Conservation (phyloP, 1,140 invertebrate species). For the Drosophila novamexicana region DNA sequence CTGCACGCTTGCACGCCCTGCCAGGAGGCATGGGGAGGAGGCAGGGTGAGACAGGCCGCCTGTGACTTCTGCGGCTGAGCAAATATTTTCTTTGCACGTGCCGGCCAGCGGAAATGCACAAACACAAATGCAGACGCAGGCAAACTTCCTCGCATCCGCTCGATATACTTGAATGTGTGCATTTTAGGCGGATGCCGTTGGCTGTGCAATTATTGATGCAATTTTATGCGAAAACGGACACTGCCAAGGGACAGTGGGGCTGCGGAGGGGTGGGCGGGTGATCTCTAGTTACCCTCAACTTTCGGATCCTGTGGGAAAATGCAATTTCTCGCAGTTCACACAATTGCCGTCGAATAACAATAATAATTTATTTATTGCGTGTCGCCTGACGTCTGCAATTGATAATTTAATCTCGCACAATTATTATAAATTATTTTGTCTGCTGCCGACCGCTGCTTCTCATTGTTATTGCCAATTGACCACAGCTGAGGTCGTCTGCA, state of each 20-base stretch:
- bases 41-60: background rate
- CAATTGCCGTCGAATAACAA: slow-evolving; percentile 17
- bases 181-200: slow-evolving; percentile 56
- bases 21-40: background rate
- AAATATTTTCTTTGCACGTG: slow-evolving; percentile 68
- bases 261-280: background rate
- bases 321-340: slow-evolving; percentile 66
- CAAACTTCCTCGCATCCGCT: slow-evolving; percentile 46
- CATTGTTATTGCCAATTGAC: slow-evolving; percentile 49
- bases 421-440: slow-evolving; percentile 75
- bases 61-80: slow-evolving; percentile 41
- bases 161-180: background rate
- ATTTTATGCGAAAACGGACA: slow-evolving; percentile 42
- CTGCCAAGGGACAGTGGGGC: background rate
- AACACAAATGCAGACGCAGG: slow-evolving; percentile 44
- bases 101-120: slow-evolving; percentile 60
- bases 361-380: slow-evolving; percentile 71
- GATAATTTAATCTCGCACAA: slow-evolving; percentile 75
- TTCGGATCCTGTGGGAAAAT: slow-evolving; percentile 65
- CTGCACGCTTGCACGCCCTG: slow-evolving; percentile 27
- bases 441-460: slow-evolving; percentile 25
- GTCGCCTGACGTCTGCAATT: slow-evolving; percentile 59
- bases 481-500: slow-evolving; percentile 11
- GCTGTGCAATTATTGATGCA: slow-evolving; percentile 74
- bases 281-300: slow-evolving; percentile 23